phyloP scores from a whole-genome alignment of 2,113 vertebrate species.

The Chunga burmeisteri region DNA sequence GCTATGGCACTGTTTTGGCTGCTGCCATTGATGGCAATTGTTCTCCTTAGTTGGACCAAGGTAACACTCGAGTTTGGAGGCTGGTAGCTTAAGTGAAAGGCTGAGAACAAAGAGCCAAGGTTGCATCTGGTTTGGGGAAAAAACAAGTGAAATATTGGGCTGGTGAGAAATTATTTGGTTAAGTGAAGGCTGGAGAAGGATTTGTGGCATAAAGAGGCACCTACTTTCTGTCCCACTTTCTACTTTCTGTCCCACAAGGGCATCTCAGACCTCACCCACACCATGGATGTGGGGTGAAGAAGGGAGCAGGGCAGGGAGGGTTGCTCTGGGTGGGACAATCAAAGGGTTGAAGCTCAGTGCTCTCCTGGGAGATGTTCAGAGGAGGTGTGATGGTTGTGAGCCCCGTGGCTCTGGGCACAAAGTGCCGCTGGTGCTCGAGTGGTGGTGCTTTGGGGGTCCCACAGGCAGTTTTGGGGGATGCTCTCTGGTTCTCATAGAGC shows the following conservation, averaged over 20 bases:
- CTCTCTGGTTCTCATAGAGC: neutral
- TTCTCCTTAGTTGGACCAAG: neutral
- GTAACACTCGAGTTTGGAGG: neutral
- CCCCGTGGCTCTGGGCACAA: neutral
- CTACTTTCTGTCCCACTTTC: neutral
- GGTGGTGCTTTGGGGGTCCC: neutral
- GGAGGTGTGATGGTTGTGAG: neutral
- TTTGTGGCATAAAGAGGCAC: neutral
- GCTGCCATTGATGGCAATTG: neutral
- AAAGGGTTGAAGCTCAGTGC: neutral
- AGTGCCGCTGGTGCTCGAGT: fast-evolving
- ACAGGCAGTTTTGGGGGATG: neutral
- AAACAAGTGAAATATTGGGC: neutral
- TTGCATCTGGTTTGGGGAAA: fast-evolving
- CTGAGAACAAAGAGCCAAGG: neutral
- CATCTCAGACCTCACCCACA: neutral
- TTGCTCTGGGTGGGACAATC: neutral
- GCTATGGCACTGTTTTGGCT: neutral
- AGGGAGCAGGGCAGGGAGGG: fast-evolving
- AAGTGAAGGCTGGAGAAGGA: neutral
- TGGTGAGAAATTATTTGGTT: neutral
- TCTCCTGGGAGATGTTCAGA: neutral
- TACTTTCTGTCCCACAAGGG: neutral
- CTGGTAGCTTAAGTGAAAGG: neutral
- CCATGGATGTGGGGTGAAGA: fast-evolving